Evolutionary conservation across 2,888 invertebrate species (phyloP), one percentile per base, ranked within the genome.

Genomic region (Neelides folsomi): DNA sequence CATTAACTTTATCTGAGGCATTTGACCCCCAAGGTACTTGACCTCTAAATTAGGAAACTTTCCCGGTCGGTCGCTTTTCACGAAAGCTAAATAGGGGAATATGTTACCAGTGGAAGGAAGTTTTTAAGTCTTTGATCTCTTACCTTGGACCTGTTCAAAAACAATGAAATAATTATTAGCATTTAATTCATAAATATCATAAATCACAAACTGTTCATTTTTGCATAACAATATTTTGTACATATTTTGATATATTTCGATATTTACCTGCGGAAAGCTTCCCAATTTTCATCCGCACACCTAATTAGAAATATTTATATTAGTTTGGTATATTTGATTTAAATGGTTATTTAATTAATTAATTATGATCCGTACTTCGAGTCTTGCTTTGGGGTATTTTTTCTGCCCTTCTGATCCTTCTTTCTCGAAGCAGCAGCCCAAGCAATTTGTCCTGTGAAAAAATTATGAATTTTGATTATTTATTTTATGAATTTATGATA

Each of bases 201-300:
- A 27, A 27, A 27, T n/a, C n/a, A n/a, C n/a, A n/a, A n/a, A n/a
- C n/a, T n/a, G n/a, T n/a, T n/a, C n/a, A n/a, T n/a, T n/a, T n/a
- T n/a, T n/a, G n/a, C n/a, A n/a, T n/a, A n/a, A n/a, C n/a, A n/a
- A n/a, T n/a, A n/a, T n/a, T n/a, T n/a, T n/a, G n/a, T n/a, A n/a
- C n/a, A n/a, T n/a, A n/a, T n/a, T n/a, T n/a, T n/a, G n/a, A n/a
- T n/a, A n/a, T n/a, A n/a, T n/a, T n/a, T n/a, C n/a, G n/a, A n/a
- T n/a, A n/a, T n/a, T n/a, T n/a, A n/a, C n/a, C n/a, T 97, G 95
- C 39, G 97, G 95, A 77, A 90, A 97, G 7, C 90, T 85, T 54
- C 92, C 90, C 75, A 97, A 92, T 76, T 97, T 97, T 73, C 97
- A 98, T 47, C 93, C 93, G 69, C 97, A 98, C n/a, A n/a, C n/a